These are phyloP conservation scores for Synaphobranchus kaupii DNA, from an alignment of 2,797 vertebrate species.

Conservation along the genomic window DNA sequence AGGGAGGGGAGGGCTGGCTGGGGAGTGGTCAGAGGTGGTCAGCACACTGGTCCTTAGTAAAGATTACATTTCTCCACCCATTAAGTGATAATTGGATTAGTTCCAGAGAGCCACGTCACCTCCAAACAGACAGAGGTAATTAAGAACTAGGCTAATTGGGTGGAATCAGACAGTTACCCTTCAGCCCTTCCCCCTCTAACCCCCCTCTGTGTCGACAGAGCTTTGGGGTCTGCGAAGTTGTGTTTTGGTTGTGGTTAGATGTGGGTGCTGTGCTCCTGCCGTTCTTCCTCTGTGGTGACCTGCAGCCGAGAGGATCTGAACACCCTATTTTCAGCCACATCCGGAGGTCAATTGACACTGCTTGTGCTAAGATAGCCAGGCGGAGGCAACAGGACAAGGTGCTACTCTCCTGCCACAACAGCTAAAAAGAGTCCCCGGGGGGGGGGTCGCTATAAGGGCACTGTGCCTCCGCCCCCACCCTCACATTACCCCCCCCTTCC, in stretches of 20 bases:
- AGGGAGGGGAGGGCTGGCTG: background rate
- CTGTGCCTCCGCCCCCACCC: too few species aligned
- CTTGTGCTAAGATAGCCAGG: background rate
- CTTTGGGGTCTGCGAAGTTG: background rate
- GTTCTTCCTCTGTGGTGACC: background rate
- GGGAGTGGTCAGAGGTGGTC: slow-evolving; percentile 22
- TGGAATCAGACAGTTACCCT: slow-evolving; percentile 59
- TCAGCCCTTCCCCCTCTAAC: slow-evolving; percentile 32
- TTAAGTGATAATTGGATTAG: slow-evolving; percentile 72
- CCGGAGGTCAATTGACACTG: background rate
- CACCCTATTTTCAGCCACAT: background rate
- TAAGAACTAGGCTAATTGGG: slow-evolving; percentile 59
- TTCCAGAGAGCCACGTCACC: slow-evolving; percentile 35
- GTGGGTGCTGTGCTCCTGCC: background rate
- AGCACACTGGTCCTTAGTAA: slow-evolving; percentile 49
- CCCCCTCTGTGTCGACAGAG: slow-evolving; percentile 37
- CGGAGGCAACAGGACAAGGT: background rate
- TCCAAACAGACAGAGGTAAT: slow-evolving; percentile 58
- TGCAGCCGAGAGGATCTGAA: background rate
- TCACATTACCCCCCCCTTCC: background rate
- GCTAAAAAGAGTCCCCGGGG: too few species aligned
- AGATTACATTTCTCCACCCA: slow-evolving; percentile 65
- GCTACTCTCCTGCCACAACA: background rate
- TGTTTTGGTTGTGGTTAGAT: background rate
- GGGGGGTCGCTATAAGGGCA: too few species aligned